Percentiles rank a stretch among this genome's conserved stretches.
These are phyloP conservation scores for Bovichtus diacanthus DNA, from an alignment of 2,797 vertebrate genomes.

Conservation along the genomic window DNA sequence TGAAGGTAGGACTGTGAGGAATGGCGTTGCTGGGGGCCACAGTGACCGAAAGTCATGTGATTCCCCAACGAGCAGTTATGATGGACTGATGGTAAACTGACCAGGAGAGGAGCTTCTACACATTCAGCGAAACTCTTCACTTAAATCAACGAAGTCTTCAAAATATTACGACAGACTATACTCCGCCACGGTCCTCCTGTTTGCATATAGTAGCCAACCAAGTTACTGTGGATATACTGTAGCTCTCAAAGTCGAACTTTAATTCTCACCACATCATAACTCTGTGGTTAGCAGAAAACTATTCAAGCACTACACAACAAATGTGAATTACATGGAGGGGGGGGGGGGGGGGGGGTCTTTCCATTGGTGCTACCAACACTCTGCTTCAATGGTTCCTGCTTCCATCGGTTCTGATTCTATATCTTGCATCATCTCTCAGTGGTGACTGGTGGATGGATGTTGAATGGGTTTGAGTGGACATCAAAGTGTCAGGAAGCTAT, in stretches of 20 bases:
- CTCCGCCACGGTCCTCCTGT: neutral
- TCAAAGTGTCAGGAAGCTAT: neutral
- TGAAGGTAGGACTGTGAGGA: constrained; percentile 40
- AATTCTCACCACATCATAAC: neutral
- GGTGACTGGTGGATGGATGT: neutral
- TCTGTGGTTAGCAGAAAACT: neutral
- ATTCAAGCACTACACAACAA: neutral
- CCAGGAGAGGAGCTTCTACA: neutral
- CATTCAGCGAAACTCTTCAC: neutral
- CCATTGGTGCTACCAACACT: neutral
- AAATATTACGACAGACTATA: neutral
- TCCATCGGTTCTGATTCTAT: neutral
- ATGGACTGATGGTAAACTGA: neutral
- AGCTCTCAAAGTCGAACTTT: neutral
- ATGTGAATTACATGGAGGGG: neutral
- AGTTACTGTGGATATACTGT: neutral
- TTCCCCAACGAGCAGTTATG: neutral
- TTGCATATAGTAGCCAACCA: neutral
- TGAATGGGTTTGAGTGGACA: constrained; percentile 7
- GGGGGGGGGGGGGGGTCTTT: too few species aligned
- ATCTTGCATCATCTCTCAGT: neutral
- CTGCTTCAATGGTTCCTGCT: neutral
- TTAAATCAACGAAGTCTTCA: neutral
- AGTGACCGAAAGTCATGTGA: constrained; percentile 14
- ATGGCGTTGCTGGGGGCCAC: constrained; percentile 26